Base-by-base conservation (phyloP, 2,113 vertebrate species). In the Anolis carolinensis region DNA sequence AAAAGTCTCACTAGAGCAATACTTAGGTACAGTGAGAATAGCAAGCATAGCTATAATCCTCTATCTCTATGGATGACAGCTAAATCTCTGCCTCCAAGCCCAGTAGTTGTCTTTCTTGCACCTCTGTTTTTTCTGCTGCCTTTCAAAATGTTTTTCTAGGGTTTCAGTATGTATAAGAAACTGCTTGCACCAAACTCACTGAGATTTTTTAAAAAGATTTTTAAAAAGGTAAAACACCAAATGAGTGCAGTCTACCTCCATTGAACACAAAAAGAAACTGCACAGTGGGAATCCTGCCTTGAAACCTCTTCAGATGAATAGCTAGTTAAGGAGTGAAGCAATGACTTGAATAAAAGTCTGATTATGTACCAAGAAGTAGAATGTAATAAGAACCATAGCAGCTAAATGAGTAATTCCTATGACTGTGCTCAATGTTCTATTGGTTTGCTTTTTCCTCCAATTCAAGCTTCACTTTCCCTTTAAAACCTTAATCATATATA, bases 321-420 rank as follows among this genome's bases (percentile, higher is more conserved):
- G 89, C 94, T 95, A 95, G 92, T 94, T 96, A 95, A 85, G 89
- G 92, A 85, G 90, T 92, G 93, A 93, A 95, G 88, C 91, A 93
- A 93, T 94, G 94, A 95, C 86, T 87, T 94, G 95, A 95, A 94
- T 95, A 93, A 95, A 96, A 93, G 91, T 68, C 92, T 95, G 95
- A 95, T 94, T 95, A 92, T 3, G 0, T 91, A 88, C 91, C 91
- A 92, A 92, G 88, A 95, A 93, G 88, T 95, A 90, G 83, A 89
- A 89, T 7, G 6, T 90, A 88, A 91, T 90, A 92, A 94, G 90
- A 91, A 92, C 88, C 80, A 85, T 76, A 91, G 82, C 62, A 91
- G 92, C 83, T 92, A 92, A 94, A 93, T 93, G 90, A 94, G 90
- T 92, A 94, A 92, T 91, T 94, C 81, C 72, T 74, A 75, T 90